Evolutionary conservation across 2,113 vertebrate genomes (phyloP).

Genomic region (Oreochromis niloticus): DNA sequence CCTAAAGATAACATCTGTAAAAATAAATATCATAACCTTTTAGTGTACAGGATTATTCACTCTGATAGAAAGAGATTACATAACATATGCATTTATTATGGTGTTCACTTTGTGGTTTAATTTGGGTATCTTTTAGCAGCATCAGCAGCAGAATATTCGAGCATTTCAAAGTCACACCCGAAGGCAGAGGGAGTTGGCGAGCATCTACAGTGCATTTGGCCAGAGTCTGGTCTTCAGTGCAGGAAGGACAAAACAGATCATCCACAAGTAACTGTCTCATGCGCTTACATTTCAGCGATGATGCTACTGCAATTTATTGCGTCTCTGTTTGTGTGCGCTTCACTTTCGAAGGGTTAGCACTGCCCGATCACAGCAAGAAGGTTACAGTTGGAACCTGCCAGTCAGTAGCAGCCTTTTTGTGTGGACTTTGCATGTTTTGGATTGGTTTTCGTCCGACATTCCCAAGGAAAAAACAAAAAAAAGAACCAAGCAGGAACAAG

Average conservation of each 20-base stretch:
- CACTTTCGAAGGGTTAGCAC: neutral
- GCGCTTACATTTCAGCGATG: neutral
- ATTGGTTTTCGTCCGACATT: neutral
- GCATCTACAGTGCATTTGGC: slow-evolving; percentile 42
- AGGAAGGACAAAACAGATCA: neutral
- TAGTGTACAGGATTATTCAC: neutral
- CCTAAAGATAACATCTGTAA: neutral
- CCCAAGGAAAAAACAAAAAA: neutral
- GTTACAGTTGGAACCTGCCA: neutral
- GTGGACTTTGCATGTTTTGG: neutral
- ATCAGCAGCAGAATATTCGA: slow-evolving; percentile 59
- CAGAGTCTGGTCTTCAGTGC: neutral
- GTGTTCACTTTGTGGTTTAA: slow-evolving; percentile 40
- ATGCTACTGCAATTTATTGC: neutral
- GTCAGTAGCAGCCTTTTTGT: neutral
- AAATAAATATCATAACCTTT: slow-evolving; percentile 11
- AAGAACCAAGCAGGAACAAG: rapidly evolving
- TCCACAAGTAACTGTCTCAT: neutral
- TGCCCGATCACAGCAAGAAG: neutral
- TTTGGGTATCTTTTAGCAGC: slow-evolving; percentile 24
- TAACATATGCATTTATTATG: neutral
- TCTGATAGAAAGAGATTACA: neutral
- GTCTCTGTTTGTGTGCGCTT: neutral
- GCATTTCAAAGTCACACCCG: slow-evolving; percentile 42
- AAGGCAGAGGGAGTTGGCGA: slow-evolving; percentile 25